Evolutionary conservation across 30 jellyfish, hydroid and myxozoan genomes (phyloP).

Genomic region (Sanderia malayensis): DNA sequence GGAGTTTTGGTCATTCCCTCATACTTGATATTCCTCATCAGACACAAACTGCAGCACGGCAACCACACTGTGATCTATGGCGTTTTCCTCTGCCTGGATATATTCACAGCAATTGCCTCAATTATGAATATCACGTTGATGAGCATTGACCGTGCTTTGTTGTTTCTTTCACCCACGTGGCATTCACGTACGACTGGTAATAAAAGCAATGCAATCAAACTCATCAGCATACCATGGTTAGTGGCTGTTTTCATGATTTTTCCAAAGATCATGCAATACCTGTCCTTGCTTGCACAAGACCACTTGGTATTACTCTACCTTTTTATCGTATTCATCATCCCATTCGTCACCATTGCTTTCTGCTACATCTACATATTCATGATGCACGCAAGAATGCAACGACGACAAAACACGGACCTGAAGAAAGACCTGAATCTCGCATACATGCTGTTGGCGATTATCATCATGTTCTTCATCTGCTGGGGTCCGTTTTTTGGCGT

Average conservation of each 20-base stretch:
- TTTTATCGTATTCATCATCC: constrained; percentile 24
- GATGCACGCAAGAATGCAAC: not conserved
- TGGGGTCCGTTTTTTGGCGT: constrained; percentile 62
- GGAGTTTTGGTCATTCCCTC: constrained; percentile 53
- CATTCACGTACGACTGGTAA: constrained; percentile 40
- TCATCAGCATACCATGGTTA: constrained; percentile 38
- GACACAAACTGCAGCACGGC: not conserved
- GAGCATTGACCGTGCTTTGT: constrained; percentile 57
- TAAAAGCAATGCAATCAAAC: constrained; percentile 6
- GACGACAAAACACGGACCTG: not conserved
- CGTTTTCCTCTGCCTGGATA: constrained; percentile 42
- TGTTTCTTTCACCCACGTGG: constrained; percentile 24
- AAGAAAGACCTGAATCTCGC: constrained; percentile 41
- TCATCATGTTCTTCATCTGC: constrained; percentile 41
- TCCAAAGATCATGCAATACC: constrained; percentile 38
- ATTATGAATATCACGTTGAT: constrained; percentile 44
- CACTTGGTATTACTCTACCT: constrained; percentile 6
- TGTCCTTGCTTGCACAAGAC: not conserved
- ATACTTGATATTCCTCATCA: constrained; percentile 30
- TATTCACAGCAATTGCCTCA: constrained; percentile 49
- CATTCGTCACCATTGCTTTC: constrained; percentile 18
- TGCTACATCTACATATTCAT: constrained; percentile 40
- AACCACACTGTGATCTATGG: constrained; percentile 21
- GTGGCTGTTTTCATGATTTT: constrained; percentile 8
- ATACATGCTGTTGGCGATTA: constrained; percentile 31